Evolutionary conservation across 2,888 invertebrate species (phyloP), one percentile per base, ranked within the genome.

Genomic region (Nasonia oneida): DNA sequence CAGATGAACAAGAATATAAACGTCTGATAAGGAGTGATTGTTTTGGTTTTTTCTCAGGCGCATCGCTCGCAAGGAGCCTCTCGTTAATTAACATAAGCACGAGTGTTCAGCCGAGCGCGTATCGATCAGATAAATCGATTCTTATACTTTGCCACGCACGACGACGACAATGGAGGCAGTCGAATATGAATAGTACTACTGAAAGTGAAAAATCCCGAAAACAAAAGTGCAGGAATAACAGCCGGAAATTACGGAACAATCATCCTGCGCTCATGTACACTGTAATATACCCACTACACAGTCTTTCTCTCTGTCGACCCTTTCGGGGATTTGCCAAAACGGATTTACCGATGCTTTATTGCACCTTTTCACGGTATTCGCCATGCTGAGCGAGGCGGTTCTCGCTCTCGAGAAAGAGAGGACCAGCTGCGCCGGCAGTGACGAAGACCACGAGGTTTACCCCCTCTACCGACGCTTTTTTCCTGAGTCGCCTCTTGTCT

Each of bases 261-360:
- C 33, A 67, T 67, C 67, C 14, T 12, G 12, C 67, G 2, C n/a
- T 1, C 23, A 8, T 64, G 14, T 33, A 33, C 33, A n/a, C 50
- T 14, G 10, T 8, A 18, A 23, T 10, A n/a, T 10, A 77, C 29
- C 29, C 1, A 29, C 29, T 29, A 29, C 33, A 15, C 57, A 8
- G 18, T n/a, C 76, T 37, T 42, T 39, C n/a, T n/a, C 15, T n/a
- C 4, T 3, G 29, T 29, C 18, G 50, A 50, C 79, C 84, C 75
- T 75, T 80, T 84, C 39, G 42, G 39, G 85, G 85, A 76, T 85
- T 76, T 85, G 85, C 85, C 85, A 77, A 85, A 85, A 85, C 81
- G 85, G 85, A 85, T 85, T 78, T 82, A 53, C 78, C 79, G 42
- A 85, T 85, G 85, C 74, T 82, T 82, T 82, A 82, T 85, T 85